Evolutionary conservation across 2,113 vertebrate genomes (phyloP).

Genomic region (Ifrita kowaldi): DNA sequence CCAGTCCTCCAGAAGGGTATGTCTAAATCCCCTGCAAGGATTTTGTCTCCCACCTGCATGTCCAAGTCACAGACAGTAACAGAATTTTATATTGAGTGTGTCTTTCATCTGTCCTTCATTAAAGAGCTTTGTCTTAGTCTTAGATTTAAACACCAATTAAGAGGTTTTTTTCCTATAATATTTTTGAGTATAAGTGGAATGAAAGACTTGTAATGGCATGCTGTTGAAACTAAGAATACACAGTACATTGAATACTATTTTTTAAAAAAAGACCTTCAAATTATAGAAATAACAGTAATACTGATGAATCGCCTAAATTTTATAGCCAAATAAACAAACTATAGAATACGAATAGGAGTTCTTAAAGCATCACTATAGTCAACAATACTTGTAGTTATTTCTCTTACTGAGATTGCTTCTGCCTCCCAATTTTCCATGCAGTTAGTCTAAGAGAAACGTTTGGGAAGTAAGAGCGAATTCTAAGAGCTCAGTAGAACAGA

Average conservation of each 20-base stretch:
- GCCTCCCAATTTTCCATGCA: not conserved
- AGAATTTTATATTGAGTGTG: not conserved
- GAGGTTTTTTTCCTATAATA: not conserved
- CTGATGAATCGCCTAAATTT: not conserved
- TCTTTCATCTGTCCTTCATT: not conserved
- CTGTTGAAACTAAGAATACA: not conserved
- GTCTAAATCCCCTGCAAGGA: not conserved
- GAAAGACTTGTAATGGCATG: not conserved
- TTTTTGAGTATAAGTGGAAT: not conserved
- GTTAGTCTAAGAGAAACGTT: not conserved
- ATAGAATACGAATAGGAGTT: not conserved
- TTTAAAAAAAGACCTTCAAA: not conserved
- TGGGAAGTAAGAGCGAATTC: not conserved
- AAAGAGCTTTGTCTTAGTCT: not conserved
- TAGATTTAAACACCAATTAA: not conserved
- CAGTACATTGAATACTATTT: not conserved
- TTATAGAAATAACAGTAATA: not conserved
- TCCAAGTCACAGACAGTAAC: not conserved
- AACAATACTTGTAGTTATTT: not conserved
- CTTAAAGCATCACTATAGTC: not conserved
- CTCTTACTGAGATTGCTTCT: not conserved
- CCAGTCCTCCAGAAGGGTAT: not conserved
- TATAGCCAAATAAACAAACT: not conserved
- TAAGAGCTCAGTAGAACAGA: not conserved
- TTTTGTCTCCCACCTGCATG: not conserved